A percentile compares a stretch with the other conserved stretches of the same genome.
Evolutionary conservation across 30 jellyfish, hydroid and myxozoan species (phyloP).

Genomic region (Chironex yamaguchii): DNA sequence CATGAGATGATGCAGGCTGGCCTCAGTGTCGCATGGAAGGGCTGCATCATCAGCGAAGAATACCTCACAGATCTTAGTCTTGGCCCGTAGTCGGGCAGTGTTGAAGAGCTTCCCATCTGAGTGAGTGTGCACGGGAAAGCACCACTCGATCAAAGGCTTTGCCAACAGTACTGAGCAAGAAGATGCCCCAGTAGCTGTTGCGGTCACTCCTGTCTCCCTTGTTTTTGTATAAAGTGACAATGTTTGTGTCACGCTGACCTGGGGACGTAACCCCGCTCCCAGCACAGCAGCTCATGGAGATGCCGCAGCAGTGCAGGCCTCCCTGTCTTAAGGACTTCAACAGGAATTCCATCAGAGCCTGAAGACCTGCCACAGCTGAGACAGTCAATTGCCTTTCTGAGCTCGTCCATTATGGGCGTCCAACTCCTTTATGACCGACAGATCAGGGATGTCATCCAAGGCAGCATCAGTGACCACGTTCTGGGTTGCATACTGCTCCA

Average conservation of each 20-base stretch:
- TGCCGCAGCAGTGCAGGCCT: background rate
- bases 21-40: no score
- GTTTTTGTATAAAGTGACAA: background rate
- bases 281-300: slow-evolving; percentile 26
- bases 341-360: slow-evolving; percentile 15
- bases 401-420: slow-evolving; percentile 28
- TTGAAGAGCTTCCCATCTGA: no score
- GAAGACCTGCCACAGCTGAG: background rate
- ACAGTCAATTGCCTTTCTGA: background rate
- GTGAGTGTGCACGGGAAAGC: no score
- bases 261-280: slow-evolving; percentile 8
- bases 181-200: slow-evolving; percentile 26
- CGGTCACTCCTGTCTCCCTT: slow-evolving; percentile 35
- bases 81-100: no score
- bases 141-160: background rate
- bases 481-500: background rate
- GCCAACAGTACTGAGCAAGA: background rate
- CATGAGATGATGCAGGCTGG: no score
- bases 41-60: no score
- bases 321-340: background rate
- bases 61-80: no score
- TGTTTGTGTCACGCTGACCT: slow-evolving; percentile 6
- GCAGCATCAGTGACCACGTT: background rate
- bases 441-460: slow-evolving; percentile 7
- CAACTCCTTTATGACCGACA: background rate